Evolutionary conservation across 2,113 vertebrate genomes (phyloP).

Genomic region (Chamaea fasciata): DNA sequence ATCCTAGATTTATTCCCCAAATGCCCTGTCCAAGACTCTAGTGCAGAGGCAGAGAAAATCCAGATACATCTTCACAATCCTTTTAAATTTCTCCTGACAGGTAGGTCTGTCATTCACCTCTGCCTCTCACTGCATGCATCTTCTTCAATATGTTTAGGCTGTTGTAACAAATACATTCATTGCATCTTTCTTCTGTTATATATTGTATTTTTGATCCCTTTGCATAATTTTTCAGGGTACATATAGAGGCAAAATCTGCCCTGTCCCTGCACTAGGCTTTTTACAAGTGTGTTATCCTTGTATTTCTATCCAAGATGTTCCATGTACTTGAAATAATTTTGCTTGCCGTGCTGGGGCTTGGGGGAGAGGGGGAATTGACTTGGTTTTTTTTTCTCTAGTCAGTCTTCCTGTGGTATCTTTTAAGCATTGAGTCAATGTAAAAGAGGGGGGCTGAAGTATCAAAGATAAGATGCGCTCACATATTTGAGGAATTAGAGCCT

Average conservation of each 20-base stretch:
- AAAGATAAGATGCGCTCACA: neutral
- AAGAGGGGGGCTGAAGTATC: neutral
- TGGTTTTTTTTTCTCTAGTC: neutral
- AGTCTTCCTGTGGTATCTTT: neutral
- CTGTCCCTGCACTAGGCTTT: neutral
- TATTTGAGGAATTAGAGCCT: neutral
- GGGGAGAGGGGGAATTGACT: too few species aligned
- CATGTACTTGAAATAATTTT: neutral
- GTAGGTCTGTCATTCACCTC: neutral
- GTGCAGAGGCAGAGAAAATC: neutral
- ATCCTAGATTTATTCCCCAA: neutral
- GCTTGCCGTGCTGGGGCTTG: neutral
- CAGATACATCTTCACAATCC: neutral
- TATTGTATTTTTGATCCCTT: neutral
- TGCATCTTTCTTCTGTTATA: neutral
- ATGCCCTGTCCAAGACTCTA: neutral
- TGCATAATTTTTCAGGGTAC: neutral
- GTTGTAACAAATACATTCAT: neutral
- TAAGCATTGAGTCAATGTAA: neutral
- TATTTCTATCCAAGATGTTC: neutral
- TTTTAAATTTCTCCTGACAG: neutral
- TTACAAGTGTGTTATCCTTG: neutral
- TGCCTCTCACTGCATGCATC: neutral
- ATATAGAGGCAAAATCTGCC: neutral
- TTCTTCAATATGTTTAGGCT: neutral